phyloP scores from a whole-genome alignment of 2,113 vertebrate species.

The Cromileptes altivelis region DNA sequence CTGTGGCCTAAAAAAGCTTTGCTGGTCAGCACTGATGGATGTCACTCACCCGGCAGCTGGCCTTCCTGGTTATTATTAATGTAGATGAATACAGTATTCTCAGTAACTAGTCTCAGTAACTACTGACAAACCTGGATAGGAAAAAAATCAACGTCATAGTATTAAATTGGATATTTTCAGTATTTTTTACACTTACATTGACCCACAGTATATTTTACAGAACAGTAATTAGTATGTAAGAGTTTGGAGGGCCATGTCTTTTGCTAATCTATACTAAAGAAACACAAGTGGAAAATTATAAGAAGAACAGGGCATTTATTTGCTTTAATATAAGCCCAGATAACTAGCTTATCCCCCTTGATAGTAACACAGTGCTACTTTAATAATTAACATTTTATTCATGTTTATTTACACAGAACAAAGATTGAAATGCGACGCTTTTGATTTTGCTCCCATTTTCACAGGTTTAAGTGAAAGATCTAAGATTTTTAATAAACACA shows the following conservation, averaged over 20 bases:
- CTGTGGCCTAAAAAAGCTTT: constrained; percentile 11
- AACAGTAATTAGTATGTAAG: background rate
- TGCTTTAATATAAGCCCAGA: background rate
- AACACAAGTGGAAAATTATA: background rate
- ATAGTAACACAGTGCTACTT: too few relatives aligned
- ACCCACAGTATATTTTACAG: background rate
- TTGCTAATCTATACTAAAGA: background rate
- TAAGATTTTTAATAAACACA: too few relatives aligned
- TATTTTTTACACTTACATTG: background rate
- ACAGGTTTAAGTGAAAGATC: too few relatives aligned
- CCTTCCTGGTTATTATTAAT: background rate
- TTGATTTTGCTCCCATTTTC: too few relatives aligned
- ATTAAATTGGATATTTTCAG: background rate
- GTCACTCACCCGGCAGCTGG: background rate
- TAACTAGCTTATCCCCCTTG: background rate
- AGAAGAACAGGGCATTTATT: background rate
- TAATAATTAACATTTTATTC: too few relatives aligned
- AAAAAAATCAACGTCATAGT: background rate
- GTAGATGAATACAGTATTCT: background rate
- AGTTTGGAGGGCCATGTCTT: background rate
- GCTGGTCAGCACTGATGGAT: constrained; percentile 12
- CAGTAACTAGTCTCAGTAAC: background rate
- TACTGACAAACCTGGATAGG: background rate
- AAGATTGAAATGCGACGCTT: too few relatives aligned
- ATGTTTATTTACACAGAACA: too few relatives aligned